These are phyloP conservation scores for Semotilus atromaculatus DNA, from an alignment of 2,797 vertebrate genomes.

Conservation along the genomic window DNA sequence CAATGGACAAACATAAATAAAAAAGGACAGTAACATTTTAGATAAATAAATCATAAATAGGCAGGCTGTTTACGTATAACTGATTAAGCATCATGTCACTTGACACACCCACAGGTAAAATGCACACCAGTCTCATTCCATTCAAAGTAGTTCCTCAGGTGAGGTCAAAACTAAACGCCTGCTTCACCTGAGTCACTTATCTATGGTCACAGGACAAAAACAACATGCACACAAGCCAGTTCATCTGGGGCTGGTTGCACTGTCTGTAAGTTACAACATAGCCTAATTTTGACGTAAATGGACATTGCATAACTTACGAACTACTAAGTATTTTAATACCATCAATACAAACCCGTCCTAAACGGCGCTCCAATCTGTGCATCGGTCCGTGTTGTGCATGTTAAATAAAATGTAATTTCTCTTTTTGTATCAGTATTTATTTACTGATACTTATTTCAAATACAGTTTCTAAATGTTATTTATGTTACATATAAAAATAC, in stretches of 20 bases:
- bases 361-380: neutral
- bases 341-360: neutral
- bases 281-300: too few species aligned
- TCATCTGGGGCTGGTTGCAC: neutral
- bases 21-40: neutral
- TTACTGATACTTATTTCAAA: neutral
- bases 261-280: neutral
- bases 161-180: neutral
- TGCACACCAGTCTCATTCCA: slow-evolving; percentile 65
- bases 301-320: too few species aligned
- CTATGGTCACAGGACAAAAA: neutral
- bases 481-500: neutral
- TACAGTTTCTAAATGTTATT: neutral
- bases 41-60: neutral
- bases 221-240: neutral
- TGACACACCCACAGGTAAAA: slow-evolving; percentile 62
- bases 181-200: slow-evolving; percentile 35
- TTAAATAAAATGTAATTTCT: neutral
- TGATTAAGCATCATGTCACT: slow-evolving; percentile 18
- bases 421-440: neutral
- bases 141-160: slow-evolving; percentile 41
- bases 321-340: too few species aligned
- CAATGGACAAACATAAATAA: neutral
- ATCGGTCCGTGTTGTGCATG: neutral
- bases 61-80: neutral